Base-by-base conservation (phyloP, 1,140 invertebrate species). In the Lepeophtheirus salmonis region DNA sequence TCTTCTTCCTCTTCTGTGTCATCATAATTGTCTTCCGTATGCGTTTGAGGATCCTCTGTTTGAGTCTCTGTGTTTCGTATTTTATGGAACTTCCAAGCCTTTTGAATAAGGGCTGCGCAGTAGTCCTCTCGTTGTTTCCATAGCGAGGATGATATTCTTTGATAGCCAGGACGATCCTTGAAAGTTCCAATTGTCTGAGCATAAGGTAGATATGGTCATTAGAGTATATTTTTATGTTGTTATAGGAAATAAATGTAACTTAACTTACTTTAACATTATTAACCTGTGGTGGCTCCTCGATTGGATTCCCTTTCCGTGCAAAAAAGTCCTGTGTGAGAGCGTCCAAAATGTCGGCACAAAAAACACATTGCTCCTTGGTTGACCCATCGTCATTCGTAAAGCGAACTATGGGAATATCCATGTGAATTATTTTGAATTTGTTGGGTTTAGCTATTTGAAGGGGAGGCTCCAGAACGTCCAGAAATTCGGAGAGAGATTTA, bases 381-480 rank as follows among this genome's bases (percentile, higher is more conserved):
- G 54, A 22, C 16, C 59, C 59, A 12, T 61, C 50, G 21, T 48
- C 17, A 26, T 30, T 22, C 18, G 57, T 56, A 2, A 16, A 85
- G 73, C 90, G 87, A 76, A 90, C 96, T 70, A 96, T 96, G 54
- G 90, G 86, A 70, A 96, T 95, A 72, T 96, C 89, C 85, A 96
- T 89, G 66, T 86, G 89, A 69, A 95, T 88, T 68, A 97, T 90
- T 78, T 94, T 92, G 74, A 92, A 95, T 76, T 95, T 91, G 72
- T 96, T 96, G 51, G 91, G 91, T 72, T 95, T 95, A 69, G 91
- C 87, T 64, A 97, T 90, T 74, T 92, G 86, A 61, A 92, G 74
- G 62, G 89, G 89, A 56, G 87, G 84, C 71, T 94, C 89, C 53
- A 94, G 78, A 60, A 89, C 86, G 71, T 97, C 59, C n/a, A 61